Conservation (phyloP, 2,113 vertebrate species). For the Opisthocomus hoazin region DNA sequence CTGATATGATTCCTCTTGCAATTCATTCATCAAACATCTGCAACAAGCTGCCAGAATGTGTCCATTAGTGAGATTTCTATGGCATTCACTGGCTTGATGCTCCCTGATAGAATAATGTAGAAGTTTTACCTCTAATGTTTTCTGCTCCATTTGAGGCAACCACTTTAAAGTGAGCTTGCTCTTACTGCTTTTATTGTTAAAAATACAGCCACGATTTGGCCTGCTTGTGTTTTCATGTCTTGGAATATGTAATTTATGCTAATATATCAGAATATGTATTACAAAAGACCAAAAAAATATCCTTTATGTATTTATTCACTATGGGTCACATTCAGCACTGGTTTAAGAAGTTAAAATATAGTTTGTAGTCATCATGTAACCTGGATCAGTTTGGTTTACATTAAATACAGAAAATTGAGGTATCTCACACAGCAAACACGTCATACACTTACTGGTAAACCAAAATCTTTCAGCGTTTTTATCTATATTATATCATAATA, state of each 20-base stretch:
- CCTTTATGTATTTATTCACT: background rate
- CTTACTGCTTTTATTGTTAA: too few species aligned
- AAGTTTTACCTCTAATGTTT: constrained; percentile 53
- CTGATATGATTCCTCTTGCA: constrained; percentile 19
- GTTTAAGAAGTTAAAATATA: background rate
- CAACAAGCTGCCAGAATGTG: constrained; percentile 43
- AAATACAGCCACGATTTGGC: background rate
- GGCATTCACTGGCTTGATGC: constrained; percentile 3
- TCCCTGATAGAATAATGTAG: constrained; percentile 35
- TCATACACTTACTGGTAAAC: background rate
- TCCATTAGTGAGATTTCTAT: constrained; percentile 46
- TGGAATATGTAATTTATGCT: constrained; percentile 29
- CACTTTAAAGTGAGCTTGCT: constrained; percentile 11
- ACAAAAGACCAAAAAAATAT: background rate
- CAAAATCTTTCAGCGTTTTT: background rate
- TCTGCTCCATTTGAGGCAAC: constrained; percentile 46
- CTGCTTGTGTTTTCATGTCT: constrained; percentile 1
- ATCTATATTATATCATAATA: background rate
- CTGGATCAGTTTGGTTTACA: background rate
- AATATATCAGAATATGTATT: background rate
- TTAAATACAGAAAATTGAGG: background rate
- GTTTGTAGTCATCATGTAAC: background rate
- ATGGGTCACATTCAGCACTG: background rate
- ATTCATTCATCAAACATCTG: constrained; percentile 55
- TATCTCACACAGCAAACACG: background rate